Evolutionary conservation across 1,140 invertebrate genomes (phyloP).

Genomic region (Venustaconcha ellipsiformis): DNA sequence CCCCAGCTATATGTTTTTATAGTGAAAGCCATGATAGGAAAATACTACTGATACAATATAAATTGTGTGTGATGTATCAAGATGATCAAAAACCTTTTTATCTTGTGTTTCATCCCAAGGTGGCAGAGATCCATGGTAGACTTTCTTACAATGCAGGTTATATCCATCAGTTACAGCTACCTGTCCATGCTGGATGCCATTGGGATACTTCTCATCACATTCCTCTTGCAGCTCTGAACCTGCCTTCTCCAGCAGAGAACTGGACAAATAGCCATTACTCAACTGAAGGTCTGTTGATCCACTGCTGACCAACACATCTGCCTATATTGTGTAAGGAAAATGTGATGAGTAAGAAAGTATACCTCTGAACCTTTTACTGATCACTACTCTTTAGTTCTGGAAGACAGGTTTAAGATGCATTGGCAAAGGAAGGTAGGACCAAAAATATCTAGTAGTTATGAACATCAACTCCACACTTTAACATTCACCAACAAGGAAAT

Average conservation of each 20-base stretch:
- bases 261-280: slow-evolving; percentile 30
- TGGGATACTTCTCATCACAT: slow-evolving; percentile 16
- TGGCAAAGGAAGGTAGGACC: too few species aligned
- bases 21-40: too few species aligned
- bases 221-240: slow-evolving; percentile 32
- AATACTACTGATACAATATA: too few species aligned
- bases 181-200: slow-evolving; percentile 17
- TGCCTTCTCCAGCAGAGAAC: slow-evolving; percentile 21
- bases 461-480: too few species aligned
- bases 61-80: too few species aligned
- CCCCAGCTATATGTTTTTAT: too few species aligned
- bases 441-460: too few species aligned
- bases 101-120: slow-evolving; percentile 20
- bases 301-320: slow-evolving; percentile 43
- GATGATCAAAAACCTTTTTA: slow-evolving; percentile 11
- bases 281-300: slow-evolving; percentile 26
- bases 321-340: slow-evolving; percentile 12
- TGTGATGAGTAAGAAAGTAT: too few species aligned
- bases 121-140: slow-evolving; percentile 35
- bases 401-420: too few species aligned
- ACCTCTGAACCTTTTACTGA: too few species aligned
- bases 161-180: slow-evolving; percentile 22
- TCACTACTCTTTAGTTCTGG: too few species aligned
- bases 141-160: slow-evolving; percentile 18
- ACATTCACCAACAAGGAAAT: too few species aligned